Percentiles rank a stretch among this genome's conserved stretches.
These are phyloP conservation scores for Scartelaos histophorus DNA, from an alignment of 2,113 vertebrate genomes.

Conservation along the genomic window DNA sequence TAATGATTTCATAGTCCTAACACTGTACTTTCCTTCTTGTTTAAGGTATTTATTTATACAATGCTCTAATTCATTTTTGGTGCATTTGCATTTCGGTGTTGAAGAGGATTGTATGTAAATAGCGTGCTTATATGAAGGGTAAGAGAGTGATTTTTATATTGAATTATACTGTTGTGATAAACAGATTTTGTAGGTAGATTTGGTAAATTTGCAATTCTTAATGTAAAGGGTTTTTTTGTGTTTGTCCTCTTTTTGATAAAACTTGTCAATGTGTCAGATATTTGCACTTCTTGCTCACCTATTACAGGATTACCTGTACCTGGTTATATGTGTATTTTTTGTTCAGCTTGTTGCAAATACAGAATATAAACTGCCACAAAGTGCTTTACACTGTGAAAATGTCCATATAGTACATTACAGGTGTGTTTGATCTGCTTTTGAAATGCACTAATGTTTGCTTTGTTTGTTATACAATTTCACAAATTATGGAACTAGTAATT, in stretches of 20 bases:
- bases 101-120: not conserved
- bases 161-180: not conserved
- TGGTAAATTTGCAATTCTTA: not conserved
- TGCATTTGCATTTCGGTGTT: not conserved
- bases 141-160: not conserved
- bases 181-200: not conserved
- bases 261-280: not conserved
- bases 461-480: not conserved
- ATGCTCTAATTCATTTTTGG: constrained; percentile 3
- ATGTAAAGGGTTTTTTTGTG: not conserved
- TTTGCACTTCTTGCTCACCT: constrained; percentile 28
- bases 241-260: not conserved
- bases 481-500: not conserved
- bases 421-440: not conserved
- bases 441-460: not conserved
- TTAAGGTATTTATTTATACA: constrained; percentile 47
- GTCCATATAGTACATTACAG: not conserved
- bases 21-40: constrained; percentile 35
- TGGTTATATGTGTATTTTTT: not conserved
- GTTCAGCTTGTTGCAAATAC: not conserved
- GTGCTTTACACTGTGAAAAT: not conserved
- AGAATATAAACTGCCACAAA: not conserved
- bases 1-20: constrained; percentile 31
- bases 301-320: not conserved
- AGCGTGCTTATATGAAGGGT: not conserved